phyloP scores from a whole-genome alignment of 2,113 vertebrate genomes.

The Oreotrochilus melanogaster region DNA sequence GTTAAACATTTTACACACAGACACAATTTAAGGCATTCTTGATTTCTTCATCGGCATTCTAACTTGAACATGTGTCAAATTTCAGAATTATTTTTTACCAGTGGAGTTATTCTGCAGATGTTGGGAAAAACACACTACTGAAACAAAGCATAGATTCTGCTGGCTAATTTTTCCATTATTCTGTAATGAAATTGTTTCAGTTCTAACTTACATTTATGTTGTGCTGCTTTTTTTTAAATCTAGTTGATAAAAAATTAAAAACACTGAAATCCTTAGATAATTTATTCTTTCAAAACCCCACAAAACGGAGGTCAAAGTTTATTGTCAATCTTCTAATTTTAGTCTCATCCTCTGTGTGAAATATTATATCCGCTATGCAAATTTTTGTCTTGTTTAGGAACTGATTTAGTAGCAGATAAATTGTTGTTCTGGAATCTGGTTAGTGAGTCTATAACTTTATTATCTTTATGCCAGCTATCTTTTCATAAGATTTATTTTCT shows the following conservation, averaged over 20 bases:
- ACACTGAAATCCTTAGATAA: not conserved
- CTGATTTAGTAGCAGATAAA: not conserved
- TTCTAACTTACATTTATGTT: not conserved
- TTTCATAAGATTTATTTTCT: not conserved
- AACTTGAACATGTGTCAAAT: not conserved
- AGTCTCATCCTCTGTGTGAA: not conserved
- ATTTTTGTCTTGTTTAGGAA: not conserved
- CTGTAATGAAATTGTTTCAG: not conserved
- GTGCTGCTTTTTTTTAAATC: not conserved
- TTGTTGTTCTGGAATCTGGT: not conserved
- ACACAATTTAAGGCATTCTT: not conserved
- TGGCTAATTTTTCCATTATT: not conserved
- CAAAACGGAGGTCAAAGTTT: not conserved
- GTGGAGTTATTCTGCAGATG: not conserved
- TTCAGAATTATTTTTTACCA: not conserved
- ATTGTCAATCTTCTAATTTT: not conserved
- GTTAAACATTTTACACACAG: not conserved
- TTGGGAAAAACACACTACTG: not conserved
- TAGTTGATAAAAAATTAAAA: not conserved
- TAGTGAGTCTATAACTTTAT: not conserved
- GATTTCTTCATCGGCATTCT: constrained; percentile 41
- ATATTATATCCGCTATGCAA: constrained; percentile 14
- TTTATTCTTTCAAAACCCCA: not conserved
- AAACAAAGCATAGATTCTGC: not conserved
- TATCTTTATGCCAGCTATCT: not conserved